A percentile compares a stretch with the other conserved stretches of the same genome.
These are phyloP conservation scores for Isichthys henryi DNA, from an alignment of 2,113 vertebrate species.

Conservation along the genomic window DNA sequence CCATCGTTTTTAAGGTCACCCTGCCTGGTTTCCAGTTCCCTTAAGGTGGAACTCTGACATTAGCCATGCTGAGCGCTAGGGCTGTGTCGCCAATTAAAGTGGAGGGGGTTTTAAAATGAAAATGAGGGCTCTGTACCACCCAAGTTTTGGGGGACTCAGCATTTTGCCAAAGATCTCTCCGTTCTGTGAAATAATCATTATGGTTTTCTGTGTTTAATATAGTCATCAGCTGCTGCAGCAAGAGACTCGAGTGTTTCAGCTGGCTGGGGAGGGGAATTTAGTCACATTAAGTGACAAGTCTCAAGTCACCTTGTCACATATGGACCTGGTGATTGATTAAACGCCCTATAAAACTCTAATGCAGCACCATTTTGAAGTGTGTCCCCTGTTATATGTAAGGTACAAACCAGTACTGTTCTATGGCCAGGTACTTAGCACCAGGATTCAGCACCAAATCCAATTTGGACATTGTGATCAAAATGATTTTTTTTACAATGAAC, in stretches of 20 bases:
- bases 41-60: slow-evolving; percentile 21
- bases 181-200: too few relatives aligned
- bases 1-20: neutral
- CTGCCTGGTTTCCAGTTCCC: neutral
- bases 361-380: neutral
- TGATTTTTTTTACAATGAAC: neutral
- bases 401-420: neutral
- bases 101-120: neutral
- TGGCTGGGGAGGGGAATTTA: neutral
- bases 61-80: neutral
- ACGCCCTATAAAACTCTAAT: neutral
- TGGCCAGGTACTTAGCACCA: neutral
- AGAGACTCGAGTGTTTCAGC: neutral
- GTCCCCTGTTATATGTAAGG: neutral
- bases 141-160: neutral
- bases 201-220: neutral
- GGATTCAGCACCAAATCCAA: neutral
- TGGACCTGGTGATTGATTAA: neutral
- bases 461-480: neutral
- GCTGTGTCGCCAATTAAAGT: neutral
- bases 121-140: neutral
- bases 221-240: neutral
- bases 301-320: neutral
- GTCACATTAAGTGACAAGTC: neutral
- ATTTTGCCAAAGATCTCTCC: neutral